Percentiles rank a stretch among this genome's conserved stretches.
Evolutionary conservation across 2,113 vertebrate species (phyloP).

Genomic region (Drymodes brunneopygia): DNA sequence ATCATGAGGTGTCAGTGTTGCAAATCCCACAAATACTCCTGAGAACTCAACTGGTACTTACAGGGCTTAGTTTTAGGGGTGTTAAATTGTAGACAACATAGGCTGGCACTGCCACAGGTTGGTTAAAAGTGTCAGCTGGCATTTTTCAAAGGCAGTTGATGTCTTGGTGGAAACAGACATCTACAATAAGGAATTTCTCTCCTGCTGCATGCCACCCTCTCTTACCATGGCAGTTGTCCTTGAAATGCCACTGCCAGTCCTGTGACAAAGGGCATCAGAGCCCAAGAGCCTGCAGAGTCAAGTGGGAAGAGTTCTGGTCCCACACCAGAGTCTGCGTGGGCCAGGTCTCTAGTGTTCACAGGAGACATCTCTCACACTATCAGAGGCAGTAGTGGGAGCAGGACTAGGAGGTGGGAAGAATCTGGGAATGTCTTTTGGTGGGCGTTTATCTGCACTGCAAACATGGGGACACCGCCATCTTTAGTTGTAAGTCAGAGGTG

Average conservation of each 20-base stretch:
- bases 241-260: not conserved
- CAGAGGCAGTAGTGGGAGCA: not conserved
- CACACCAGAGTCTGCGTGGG: not conserved
- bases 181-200: not conserved
- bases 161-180: not conserved
- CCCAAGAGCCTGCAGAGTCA: not conserved
- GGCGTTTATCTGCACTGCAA: not conserved
- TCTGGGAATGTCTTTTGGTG: not conserved
- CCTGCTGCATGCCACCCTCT: not conserved
- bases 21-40: not conserved
- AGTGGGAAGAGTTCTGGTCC: not conserved
- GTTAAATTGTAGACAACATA: not conserved
- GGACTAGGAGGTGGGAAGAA: not conserved
- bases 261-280: not conserved
- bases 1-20: not conserved
- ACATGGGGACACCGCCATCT: not conserved
- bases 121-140: not conserved
- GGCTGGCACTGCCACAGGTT: not conserved
- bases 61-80: not conserved
- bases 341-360: not conserved
- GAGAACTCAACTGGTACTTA: not conserved
- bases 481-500: not conserved
- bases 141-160: not conserved
- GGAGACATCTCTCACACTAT: not conserved
- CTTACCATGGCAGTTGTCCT: not conserved